These are phyloP conservation scores for Platynereis dumerilii DNA, from an alignment of 2,888 invertebrate genomes.

Conservation along the genomic window DNA sequence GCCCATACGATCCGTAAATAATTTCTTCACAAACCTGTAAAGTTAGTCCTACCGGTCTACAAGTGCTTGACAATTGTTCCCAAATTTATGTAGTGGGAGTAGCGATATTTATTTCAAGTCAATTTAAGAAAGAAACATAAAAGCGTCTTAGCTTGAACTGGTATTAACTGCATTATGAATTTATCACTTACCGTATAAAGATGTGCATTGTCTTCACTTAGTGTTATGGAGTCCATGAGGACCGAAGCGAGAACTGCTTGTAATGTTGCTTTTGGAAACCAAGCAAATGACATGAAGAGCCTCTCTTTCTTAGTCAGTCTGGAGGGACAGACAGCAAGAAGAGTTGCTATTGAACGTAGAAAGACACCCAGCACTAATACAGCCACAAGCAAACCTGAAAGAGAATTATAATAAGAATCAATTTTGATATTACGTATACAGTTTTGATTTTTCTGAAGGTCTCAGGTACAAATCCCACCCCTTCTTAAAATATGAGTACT, in stretches of 20 bases:
- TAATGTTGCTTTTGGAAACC: conserved; percentile 94
- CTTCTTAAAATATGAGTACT: too few relatives aligned
- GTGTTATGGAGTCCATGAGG: conserved; percentile 39
- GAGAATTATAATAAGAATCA: too few relatives aligned
- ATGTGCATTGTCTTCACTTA: conserved; percentile 21
- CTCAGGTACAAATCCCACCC: not conserved
- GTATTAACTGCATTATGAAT: too few relatives aligned
- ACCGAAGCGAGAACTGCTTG: conserved; percentile 46
- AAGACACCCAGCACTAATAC: conserved; percentile 71
- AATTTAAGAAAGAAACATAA: too few relatives aligned
- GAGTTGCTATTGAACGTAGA: conserved; percentile 64
- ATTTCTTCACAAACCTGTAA: too few relatives aligned
- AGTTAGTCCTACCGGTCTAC: too few relatives aligned
- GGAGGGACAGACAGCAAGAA: conserved; percentile 67
- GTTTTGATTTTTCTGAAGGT: not conserved
- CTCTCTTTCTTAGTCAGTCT: conserved; percentile 85
- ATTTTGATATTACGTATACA: not conserved
- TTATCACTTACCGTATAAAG: too few relatives aligned
- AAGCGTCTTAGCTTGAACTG: too few relatives aligned
- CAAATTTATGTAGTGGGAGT: too few relatives aligned
- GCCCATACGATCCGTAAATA: too few relatives aligned
- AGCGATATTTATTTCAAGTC: too few relatives aligned
- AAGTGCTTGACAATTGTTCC: too few relatives aligned
- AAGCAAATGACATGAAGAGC: conserved; percentile 83
- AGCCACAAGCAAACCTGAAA: conserved; percentile 59